These are phyloP conservation scores for Alexandromys fortis DNA, from an alignment of 2,113 vertebrate genomes.

Conservation along the genomic window DNA sequence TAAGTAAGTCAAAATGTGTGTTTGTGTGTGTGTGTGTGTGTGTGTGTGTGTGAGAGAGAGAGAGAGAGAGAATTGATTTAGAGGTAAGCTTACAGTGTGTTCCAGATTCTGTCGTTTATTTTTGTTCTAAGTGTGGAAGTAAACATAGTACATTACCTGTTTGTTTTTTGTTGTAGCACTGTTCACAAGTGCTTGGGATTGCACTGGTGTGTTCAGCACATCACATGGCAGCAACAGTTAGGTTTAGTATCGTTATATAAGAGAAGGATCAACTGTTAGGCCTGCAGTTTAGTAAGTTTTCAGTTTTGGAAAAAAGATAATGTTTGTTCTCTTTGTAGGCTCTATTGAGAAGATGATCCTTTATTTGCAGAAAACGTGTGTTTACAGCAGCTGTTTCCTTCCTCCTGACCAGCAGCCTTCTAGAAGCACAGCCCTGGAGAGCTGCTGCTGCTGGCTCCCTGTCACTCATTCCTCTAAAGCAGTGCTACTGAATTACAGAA, in stretches of 20 bases:
- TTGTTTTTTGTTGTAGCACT: not conserved
- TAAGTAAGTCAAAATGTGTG: constrained; percentile 38
- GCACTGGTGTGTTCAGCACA: not conserved
- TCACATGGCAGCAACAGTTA: not conserved
- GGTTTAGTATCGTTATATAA: not conserved
- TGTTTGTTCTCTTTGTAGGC: not conserved
- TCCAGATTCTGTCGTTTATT: not conserved
- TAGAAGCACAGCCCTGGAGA: not conserved
- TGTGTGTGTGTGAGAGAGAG: no score
- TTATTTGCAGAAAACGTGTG: not conserved
- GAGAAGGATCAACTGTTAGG: not conserved
- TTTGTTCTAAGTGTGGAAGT: constrained; percentile 34
- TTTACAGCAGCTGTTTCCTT: not conserved
- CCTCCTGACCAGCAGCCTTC: not conserved
- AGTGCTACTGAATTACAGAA: not conserved
- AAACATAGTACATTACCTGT: not conserved
- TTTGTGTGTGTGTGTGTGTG: not conserved
- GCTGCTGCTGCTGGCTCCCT: not conserved
- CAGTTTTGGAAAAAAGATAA: not conserved
- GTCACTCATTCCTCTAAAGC: not conserved
- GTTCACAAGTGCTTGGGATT: not conserved
- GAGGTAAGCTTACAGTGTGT: not conserved
- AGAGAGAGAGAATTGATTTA: not conserved
- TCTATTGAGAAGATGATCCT: not conserved
- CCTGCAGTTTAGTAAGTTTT: not conserved